Conservation (phyloP, 2,888 invertebrate genomes). For the Microctonus aethiopoides region DNA sequence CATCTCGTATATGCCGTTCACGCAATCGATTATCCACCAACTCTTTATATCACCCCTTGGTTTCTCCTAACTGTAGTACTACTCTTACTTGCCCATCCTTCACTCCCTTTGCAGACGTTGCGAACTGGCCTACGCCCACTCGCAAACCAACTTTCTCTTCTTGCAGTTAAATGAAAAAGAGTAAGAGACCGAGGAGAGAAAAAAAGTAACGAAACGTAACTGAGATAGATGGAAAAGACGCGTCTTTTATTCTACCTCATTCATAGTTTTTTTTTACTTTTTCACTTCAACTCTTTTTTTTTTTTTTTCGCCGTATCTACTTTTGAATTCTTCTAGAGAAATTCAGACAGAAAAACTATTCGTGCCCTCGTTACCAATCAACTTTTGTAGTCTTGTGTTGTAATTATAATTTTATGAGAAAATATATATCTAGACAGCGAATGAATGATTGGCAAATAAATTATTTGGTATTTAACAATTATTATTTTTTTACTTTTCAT, state of each 20-base stretch:
- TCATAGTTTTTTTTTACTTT: background rate
- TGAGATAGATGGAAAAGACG: background rate
- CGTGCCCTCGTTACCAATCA: constrained; percentile 4
- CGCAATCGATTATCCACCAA: constrained; percentile 22
- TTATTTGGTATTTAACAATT: no score
- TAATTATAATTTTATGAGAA: constrained; percentile 7
- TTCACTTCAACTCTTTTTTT: no score
- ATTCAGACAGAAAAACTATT: background rate
- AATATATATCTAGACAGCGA: background rate
- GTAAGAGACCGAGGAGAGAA: background rate
- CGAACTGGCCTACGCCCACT: constrained; percentile 3
- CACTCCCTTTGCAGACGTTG: background rate
- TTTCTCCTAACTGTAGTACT: background rate
- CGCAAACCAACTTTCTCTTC: constrained; percentile 3
- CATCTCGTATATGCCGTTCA: constrained; percentile 15
- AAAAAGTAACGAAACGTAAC: no score
- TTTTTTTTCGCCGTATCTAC: background rate
- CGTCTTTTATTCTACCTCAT: constrained; percentile 3
- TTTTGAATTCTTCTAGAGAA: background rate
- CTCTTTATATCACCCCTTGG: background rate
- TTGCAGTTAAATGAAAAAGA: background rate
- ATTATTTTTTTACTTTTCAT: background rate
- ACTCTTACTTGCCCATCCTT: background rate
- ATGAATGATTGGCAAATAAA: no score
- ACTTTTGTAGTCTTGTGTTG: constrained; percentile 1